Base-by-base conservation (phyloP, 2,888 invertebrate genomes). In the Drosophila lacicola region DNA sequence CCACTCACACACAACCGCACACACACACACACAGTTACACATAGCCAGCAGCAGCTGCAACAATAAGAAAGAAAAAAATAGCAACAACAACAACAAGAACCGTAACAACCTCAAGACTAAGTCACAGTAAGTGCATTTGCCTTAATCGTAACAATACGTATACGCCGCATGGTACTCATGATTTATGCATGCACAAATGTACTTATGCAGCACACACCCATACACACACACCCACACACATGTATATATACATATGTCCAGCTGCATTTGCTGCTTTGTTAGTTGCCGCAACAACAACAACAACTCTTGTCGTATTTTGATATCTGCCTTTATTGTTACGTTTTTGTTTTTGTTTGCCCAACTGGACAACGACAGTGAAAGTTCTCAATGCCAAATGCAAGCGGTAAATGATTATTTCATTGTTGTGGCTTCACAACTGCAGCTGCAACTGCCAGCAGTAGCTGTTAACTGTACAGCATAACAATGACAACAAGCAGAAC, bases 51-150 rank as follows among this genome's bases (percentile, higher is more conserved):
- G 44, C 17, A 55, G 49, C 39, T 45, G 61, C 60, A 73, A 11
- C 34, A 46, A 71, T 54, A 64, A 37, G 17, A 42, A 34, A 3
- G 5, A 44, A n/a, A 29, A 14, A 6, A 21, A 25, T 14, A 33
- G 10, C 17, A 34, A 41, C 17, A 49, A 29, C 17, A 34, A 41
- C 17, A 49, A 29, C n/a, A 54, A 61, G 55, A 62, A 76, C 61
- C 61, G 80, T 61, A 54, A 54, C 46, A 60, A 70, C 51, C 73
- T 57, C 70, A 70, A 63, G 61, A 64, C 64, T 55, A 61, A 70
- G 57, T 75, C 65, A 65, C 66, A 70, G 88, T 82, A 73, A 88
- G 82, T 84, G 76, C 82, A 89, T 74, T 71, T 85, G 55, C 68
- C 77, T 80, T 77, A 42, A 37, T 47, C 47, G 61, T 71, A 67